Percentiles rank a stretch among this genome's conserved stretches.
These are phyloP conservation scores for Morpho achilles DNA, from an alignment of 2,888 invertebrate species.

Conservation along the genomic window DNA sequence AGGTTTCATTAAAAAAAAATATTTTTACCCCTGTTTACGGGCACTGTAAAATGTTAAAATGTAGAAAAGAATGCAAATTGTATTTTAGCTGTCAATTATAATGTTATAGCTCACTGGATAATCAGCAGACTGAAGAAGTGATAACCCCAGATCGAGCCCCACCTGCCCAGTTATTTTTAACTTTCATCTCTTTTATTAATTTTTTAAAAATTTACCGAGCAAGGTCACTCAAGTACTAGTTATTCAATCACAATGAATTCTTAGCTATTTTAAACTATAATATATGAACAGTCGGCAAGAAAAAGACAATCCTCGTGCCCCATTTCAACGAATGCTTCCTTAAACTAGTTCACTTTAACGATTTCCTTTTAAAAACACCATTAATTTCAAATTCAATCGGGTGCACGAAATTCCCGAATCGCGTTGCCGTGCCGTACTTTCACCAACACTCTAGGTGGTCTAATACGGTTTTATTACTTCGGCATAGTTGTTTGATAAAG, in stretches of 20 bases:
- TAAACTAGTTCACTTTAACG: slow-evolving; percentile 16
- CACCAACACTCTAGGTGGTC: slow-evolving; percentile 57
- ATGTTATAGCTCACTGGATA: no score
- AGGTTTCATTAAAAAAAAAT: no score
- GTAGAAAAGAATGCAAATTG: no score
- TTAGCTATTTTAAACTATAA: neutral
- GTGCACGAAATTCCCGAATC: slow-evolving; percentile 48
- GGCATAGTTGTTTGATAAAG: slow-evolving; percentile 49
- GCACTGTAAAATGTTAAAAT: no score
- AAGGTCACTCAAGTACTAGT: neutral
- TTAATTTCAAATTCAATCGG: slow-evolving; percentile 45
- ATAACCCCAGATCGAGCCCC: no score
- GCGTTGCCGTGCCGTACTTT: slow-evolving; percentile 35
- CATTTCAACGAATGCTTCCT: neutral
- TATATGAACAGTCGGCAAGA: neutral
- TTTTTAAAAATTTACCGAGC: no score
- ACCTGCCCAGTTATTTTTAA: no score
- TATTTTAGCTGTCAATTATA: no score
- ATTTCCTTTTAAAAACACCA: slow-evolving; percentile 36
- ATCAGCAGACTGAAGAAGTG: no score
- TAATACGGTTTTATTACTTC: slow-evolving; percentile 47
- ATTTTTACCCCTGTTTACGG: no score
- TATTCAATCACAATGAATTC: neutral
- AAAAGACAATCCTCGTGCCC: neutral
- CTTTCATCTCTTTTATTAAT: no score